Percentiles rank a stretch among this genome's conserved stretches.
Conservation (phyloP, 2,797 vertebrate genomes). For the Pangasius sanitwongsei region DNA sequence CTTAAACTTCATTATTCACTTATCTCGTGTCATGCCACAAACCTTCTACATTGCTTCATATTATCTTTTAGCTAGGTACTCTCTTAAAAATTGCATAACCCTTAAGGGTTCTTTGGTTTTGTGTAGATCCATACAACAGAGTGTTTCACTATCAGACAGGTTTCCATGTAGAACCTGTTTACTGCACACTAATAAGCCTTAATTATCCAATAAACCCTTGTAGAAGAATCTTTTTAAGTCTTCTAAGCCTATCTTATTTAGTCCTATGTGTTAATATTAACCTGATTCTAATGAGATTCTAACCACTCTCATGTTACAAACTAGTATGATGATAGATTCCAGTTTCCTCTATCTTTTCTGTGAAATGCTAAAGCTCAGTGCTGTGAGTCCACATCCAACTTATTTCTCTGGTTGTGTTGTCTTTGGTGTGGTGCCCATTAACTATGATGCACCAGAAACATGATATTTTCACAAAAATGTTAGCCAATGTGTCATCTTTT, state of each 20-base stretch:
- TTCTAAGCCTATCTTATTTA: neutral
- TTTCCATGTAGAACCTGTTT: neutral
- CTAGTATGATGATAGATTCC: neutral
- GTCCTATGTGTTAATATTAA: neutral
- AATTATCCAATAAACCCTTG: neutral
- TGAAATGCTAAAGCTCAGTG: neutral
- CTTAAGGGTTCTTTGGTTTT: neutral
- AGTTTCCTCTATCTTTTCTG: neutral
- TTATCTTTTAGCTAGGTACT: neutral
- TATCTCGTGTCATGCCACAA: neutral
- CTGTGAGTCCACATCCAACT: no score
- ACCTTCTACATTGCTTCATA: neutral
- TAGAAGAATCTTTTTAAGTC: neutral
- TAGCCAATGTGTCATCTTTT: neutral
- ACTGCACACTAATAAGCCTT: neutral
- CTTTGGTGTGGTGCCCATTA: neutral
- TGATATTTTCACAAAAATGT: neutral
- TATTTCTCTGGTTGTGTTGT: neutral
- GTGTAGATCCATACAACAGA: neutral
- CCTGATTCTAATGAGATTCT: neutral
- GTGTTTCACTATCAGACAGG: neutral
- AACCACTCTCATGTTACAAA: neutral
- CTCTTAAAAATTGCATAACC: neutral
- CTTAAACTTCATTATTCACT: neutral
- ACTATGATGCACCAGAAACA: no score